Evolutionary conservation across 2,797 vertebrate species (phyloP).

Genomic region (Mormyrops attenuatus): DNA sequence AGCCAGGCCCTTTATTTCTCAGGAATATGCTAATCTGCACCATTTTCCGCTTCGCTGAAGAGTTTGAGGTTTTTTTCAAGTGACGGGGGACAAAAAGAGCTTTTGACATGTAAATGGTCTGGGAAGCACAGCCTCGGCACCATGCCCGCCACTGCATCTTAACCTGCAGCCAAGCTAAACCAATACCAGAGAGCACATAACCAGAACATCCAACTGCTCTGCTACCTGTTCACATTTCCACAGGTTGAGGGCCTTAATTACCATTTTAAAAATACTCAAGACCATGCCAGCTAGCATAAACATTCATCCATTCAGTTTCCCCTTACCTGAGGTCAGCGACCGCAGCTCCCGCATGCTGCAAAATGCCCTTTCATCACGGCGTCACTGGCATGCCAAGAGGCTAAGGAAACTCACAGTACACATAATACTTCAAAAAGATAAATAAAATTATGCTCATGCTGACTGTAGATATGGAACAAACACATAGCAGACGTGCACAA

Average conservation of each 20-base stretch:
- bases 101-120: constrained; percentile 1
- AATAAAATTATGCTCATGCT: neutral
- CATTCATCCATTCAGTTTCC: neutral
- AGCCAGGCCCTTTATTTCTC: neutral
- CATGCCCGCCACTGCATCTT: too few species aligned
- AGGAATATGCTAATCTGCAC: neutral
- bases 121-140: neutral
- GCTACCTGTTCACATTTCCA: neutral
- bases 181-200: neutral
- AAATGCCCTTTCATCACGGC: neutral
- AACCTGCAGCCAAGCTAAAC: neutral
- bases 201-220: neutral
- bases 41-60: constrained; percentile 2
- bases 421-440: neutral
- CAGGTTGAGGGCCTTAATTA: neutral
- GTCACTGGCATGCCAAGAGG: neutral
- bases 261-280: neutral
- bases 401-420: neutral
- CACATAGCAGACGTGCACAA: neutral
- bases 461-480: neutral
- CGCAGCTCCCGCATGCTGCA: neutral
- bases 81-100: neutral
- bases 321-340: neutral
- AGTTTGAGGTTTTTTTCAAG: neutral
- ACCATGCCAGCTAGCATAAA: neutral